Base-by-base conservation (phyloP, 1,140 invertebrate genomes). In the Brachionus sp. region DNA sequence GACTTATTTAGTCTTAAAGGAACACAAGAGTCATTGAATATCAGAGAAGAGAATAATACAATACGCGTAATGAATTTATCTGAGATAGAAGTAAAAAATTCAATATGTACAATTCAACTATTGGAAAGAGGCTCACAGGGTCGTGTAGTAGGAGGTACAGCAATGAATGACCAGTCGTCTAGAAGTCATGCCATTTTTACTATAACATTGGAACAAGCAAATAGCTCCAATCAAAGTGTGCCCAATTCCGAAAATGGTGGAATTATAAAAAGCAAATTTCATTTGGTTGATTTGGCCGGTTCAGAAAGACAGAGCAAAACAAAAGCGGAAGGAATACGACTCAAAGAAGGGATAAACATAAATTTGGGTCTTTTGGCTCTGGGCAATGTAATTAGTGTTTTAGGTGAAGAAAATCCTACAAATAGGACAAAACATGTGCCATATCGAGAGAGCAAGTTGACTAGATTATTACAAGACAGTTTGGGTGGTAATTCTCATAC, bases 241-340 rank as follows among this genome's bases (percentile, higher is more conserved):
- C 12, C 57, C 3, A 73, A 5, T 19, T 25, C 23, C 42, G 25
- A 19, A 9, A 70, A 83, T 66, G 44, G 33, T 19, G n/a, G 33
- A 16, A 3, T 75, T 1, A 73, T 83, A 12, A 50, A 53, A 13
- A 29, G 62, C 25, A 83, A 83, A 39, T 73, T 83, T 53, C 64
- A 83, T 68, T 75, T 83, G 19, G 82, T 83, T 1, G 82, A 83
- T 73, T 80, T 66, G 35, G 97, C 97, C 10, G 97, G 97, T 1
- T 96, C 95, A 19, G 97, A 99, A 89, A 90, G 97, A 85, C 97
- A 97, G 3, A 96, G 98, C 89, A 96, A 96, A 0, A 99, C 97
- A 10, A 97, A 97, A 16, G 97, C 97, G 2, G 97, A 96, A 89
- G 96, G 98, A 5, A 97, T 95, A 0, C 91, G 98, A 42, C 91